Evolutionary conservation across 2,888 invertebrate genomes (phyloP), one percentile per base, ranked within the genome.

Genomic region (Nasonovia ribisnigri): DNA sequence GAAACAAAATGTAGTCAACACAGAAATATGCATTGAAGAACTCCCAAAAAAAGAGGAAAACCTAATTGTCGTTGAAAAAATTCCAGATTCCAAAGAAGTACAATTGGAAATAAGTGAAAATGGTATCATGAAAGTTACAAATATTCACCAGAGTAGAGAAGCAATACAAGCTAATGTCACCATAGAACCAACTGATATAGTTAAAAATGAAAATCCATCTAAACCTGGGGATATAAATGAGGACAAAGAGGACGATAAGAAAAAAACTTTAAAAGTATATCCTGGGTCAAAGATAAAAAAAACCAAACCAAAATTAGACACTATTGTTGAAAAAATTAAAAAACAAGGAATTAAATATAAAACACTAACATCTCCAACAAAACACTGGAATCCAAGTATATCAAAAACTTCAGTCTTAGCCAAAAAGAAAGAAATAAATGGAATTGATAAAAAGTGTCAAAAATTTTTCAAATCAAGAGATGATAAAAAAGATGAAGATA

Each of bases 31-130:
- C 24, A 36, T 57, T 46, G 84, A 84, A 60, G 57, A 90, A 36
- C 26, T 20, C 8, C 54, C 57, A 42, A 93, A 89, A 87, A 13
- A 51, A 46, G 84, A 92, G 43, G 91, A 92, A 84, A 94, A 91
- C 46, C 36, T 86, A 86, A 89, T 43, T 46, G 43, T 67, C 84
- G 84, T 84, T 57, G 93, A 94, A 87, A 93, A 95, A 26, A 95
- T 95, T 43, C 95, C 96, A 54, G 96, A 96, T 92, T 97, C 97
- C 96, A 97, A 97, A 95, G 97, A 97, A 95, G 97, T 97, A 87
- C 97, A 97, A 95, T 95, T 97, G 87, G 96, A 97, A 95, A 97
- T 97, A 92, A 97, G 97, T 94, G 97, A 97, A 95, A 97, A 96
- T 94, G 97, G 97, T 88, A 96, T 97, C 43, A 97, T 97, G 96